These are phyloP conservation scores for Neopelma chrysocephalum DNA, from an alignment of 2,797 vertebrate genomes.

Conservation along the genomic window DNA sequence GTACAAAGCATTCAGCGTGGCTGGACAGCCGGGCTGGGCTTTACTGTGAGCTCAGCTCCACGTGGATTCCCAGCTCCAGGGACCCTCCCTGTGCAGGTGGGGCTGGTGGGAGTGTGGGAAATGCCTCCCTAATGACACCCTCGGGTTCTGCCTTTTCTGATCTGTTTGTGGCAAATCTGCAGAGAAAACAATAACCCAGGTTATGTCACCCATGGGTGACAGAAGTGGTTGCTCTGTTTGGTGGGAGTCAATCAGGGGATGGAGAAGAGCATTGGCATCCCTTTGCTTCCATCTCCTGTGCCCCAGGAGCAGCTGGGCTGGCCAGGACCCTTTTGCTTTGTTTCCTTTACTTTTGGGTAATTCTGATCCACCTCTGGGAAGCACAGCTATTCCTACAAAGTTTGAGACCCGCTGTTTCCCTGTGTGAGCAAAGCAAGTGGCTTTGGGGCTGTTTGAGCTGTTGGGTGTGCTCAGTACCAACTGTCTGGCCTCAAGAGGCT, in stretches of 20 bases:
- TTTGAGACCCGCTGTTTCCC: neutral
- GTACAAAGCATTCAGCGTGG: rapidly evolving
- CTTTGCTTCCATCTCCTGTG: neutral
- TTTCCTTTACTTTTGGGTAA: neutral
- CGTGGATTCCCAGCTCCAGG: rapidly evolving
- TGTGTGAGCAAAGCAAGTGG: neutral
- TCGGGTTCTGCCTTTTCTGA: neutral
- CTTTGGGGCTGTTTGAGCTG: rapidly evolving
- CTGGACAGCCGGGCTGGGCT: neutral
- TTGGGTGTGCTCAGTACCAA: rapidly evolving
- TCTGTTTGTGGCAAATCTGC: neutral
- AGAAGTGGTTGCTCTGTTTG: neutral
- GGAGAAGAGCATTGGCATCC: neutral
- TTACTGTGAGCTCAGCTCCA: neutral
- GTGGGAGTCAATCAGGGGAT: neutral
- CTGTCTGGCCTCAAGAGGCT: rapidly evolving
- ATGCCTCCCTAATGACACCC: rapidly evolving
- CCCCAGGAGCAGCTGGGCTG: neutral
- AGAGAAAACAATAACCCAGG: neutral
- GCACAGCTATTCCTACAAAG: neutral
- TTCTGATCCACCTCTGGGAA: neutral
- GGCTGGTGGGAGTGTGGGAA: rapidly evolving
- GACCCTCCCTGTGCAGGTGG: rapidly evolving
- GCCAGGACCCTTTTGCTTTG: rapidly evolving
- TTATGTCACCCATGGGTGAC: neutral